Evolutionary conservation across 1,140 invertebrate genomes (phyloP).

Genomic region (Macrosteles quadrilineatus): DNA sequence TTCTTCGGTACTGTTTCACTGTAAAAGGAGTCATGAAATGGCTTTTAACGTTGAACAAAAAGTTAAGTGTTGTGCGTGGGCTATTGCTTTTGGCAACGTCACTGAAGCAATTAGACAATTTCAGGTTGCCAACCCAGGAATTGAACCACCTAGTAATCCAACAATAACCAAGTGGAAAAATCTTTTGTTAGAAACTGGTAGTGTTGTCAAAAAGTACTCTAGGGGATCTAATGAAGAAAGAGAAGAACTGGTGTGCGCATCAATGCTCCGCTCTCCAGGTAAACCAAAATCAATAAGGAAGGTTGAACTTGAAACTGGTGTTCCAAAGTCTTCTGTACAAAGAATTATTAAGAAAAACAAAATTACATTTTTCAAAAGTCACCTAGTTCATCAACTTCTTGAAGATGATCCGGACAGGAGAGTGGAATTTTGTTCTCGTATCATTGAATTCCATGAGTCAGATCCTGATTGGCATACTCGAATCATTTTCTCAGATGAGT

Average conservation of each 20-base stretch:
- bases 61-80: too few relatives aligned
- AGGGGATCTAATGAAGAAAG: conserved; percentile 19
- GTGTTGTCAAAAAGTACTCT: too few relatives aligned
- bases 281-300: conserved; percentile 20
- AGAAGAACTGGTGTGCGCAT: conserved; percentile 18
- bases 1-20: too few relatives aligned
- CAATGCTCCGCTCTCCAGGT: background rate
- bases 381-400: conserved; percentile 22
- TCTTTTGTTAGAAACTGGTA: conserved; percentile 23
- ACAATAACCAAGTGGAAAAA: conserved; percentile 9
- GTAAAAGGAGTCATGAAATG: too few relatives aligned
- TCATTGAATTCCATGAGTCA: conserved; percentile 10
- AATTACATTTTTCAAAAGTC: conserved; percentile 23
- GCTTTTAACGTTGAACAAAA: too few relatives aligned
- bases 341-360: conserved; percentile 27
- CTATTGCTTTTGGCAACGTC: too few relatives aligned
- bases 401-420: background rate
- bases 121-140: conserved; percentile 15
- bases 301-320: conserved; percentile 26
- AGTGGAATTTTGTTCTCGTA: conserved; percentile 21
- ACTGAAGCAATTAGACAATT: conserved; percentile 21
- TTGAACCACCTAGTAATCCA: conserved; percentile 22
- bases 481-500: conserved; percentile 21
- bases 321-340: conserved; percentile 25
- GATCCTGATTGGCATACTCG: background rate